phyloP scores from a whole-genome alignment of 2,797 vertebrate species.

The Microctenopoma lineatum region DNA sequence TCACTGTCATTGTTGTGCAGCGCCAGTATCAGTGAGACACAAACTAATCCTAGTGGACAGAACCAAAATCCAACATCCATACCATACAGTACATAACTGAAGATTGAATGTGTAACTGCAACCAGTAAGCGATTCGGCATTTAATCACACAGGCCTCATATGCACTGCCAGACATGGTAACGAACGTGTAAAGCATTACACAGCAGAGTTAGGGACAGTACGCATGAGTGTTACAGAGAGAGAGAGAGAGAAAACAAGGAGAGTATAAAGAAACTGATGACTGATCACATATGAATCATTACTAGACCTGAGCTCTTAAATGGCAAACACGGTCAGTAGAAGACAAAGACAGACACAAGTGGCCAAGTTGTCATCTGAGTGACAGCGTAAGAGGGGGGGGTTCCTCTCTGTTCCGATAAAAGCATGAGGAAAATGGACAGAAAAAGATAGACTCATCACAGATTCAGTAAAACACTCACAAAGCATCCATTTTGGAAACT shows the following conservation, averaged over 20 bases:
- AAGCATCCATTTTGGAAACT: neutral
- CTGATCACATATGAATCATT: constrained; percentile 50
- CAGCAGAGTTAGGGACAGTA: neutral
- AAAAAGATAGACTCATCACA: neutral
- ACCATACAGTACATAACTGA: constrained; percentile 4
- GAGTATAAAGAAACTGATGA: constrained; percentile 9
- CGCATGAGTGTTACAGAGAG: neutral
- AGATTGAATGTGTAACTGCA: neutral
- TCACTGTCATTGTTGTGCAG: constrained; percentile 3
- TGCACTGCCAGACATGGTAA: neutral
- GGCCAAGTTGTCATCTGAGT: neutral
- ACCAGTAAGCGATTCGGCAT: constrained; percentile 2
- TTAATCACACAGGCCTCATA: neutral
- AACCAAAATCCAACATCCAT: neutral
- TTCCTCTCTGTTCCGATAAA: neutral
- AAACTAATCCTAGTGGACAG: neutral
- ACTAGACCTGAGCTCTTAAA: constrained; percentile 34
- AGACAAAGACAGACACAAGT: neutral
- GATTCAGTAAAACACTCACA: neutral
- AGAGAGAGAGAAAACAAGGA: constrained; percentile 19
- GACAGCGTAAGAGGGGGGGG: neutral
- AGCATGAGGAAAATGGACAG: neutral
- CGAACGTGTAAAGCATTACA: constrained; percentile 8
- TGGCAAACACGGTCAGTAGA: constrained; percentile 30
- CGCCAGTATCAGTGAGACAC: neutral